These are phyloP conservation scores for Premnoplex brunnescens DNA, from an alignment of 2,797 vertebrate genomes.

Conservation along the genomic window DNA sequence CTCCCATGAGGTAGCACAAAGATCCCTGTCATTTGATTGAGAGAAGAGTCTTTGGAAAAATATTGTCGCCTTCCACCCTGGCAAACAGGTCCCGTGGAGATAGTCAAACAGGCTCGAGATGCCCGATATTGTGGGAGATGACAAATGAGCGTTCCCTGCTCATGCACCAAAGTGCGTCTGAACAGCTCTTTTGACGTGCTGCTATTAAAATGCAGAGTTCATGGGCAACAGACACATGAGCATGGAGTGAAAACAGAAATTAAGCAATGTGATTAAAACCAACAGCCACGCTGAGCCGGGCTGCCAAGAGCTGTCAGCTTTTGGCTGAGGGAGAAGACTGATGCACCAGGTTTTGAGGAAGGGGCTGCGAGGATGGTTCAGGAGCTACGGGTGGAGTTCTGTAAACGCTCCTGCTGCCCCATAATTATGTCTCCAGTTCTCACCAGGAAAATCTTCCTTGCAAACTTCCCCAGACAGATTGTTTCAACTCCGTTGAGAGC, in stretches of 20 bases:
- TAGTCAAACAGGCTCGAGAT: conserved; percentile 8
- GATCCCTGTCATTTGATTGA: conserved; percentile 41
- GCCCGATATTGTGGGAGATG: background rate
- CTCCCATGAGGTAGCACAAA: conserved; percentile 63
- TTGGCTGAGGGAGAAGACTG: background rate
- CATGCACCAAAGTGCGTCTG: background rate
- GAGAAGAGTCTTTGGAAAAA: conserved; percentile 46
- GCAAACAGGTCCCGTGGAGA: conserved; percentile 68
- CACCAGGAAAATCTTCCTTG: background rate
- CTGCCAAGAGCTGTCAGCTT: conserved; percentile 4
- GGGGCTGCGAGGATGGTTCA: background rate
- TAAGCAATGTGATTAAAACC: conserved; percentile 11
- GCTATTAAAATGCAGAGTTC: conserved; percentile 31
- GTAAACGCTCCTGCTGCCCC: background rate
- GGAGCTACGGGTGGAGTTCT: background rate
- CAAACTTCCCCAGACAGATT: background rate
- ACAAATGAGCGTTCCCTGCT: conserved; percentile 22
- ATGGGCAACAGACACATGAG: background rate
- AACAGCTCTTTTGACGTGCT: background rate
- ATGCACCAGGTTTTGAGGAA: background rate
- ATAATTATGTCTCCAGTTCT: background rate
- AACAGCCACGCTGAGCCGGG: background rate
- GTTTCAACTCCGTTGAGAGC: background rate
- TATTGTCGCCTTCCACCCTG: conserved; percentile 47
- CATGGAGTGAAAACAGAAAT: conserved; percentile 29